Percentiles rank a stretch among this genome's conserved stretches.
phyloP scores from a whole-genome alignment of 2,113 vertebrate genomes.

The Trinectes maculatus region DNA sequence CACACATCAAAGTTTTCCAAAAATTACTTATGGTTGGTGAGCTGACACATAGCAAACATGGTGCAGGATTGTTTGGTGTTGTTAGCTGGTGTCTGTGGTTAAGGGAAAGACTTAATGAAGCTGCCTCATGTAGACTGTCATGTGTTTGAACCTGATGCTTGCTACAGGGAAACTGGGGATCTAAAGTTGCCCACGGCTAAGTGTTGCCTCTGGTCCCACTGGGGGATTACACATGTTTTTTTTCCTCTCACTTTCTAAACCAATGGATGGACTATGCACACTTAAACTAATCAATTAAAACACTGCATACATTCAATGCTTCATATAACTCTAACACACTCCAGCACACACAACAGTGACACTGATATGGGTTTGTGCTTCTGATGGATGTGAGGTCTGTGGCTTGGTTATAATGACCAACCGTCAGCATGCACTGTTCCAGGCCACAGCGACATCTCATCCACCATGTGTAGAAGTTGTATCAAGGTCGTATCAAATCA shows the following conservation, averaged over 20 bases:
- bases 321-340: conserved; percentile 15
- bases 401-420: conserved; percentile 50
- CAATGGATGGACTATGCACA: neutral
- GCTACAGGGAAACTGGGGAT: neutral
- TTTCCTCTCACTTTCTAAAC: neutral
- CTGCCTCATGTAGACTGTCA: neutral
- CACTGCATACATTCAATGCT: conserved; percentile 9
- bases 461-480: conserved; percentile 46
- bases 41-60: neutral
- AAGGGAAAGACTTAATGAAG: neutral
- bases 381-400: conserved; percentile 48
- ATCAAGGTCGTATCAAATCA: conserved; percentile 70
- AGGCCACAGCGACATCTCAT: conserved; percentile 32
- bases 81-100: neutral
- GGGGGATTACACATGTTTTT: no score
- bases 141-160: neutral
- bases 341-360: conserved; percentile 24
- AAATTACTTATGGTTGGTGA: no score
- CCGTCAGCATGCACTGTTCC: conserved; percentile 38
- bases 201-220: neutral
- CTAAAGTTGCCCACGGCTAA: neutral
- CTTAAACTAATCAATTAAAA: conserved; percentile 30
- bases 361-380: conserved; percentile 33
- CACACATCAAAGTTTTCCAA: no score
- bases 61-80: neutral